Evolutionary conservation across 2,888 invertebrate genomes (phyloP), one percentile per base, ranked within the genome.

Genomic region (Miltochrista miniata): DNA sequence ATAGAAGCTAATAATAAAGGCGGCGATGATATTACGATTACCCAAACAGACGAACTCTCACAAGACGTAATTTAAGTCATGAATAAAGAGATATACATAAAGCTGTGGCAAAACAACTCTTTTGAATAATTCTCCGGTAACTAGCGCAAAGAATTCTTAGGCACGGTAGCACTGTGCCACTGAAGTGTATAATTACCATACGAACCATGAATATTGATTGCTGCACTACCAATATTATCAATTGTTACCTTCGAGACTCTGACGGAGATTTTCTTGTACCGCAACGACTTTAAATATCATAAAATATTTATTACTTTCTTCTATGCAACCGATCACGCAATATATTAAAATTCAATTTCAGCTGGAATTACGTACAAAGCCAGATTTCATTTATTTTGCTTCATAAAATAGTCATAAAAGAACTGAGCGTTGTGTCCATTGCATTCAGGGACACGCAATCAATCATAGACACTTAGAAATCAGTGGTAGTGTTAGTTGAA

Each of bases 371-470:
- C 51, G 52, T 43, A 49, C 65, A 63, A 50, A 54, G 37, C 36
- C 30, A 15, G 24, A 59, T 51, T 61, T 54, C 41, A 51, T 61
- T n/a, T n/a, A n/a, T n/a, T n/a, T 37, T 48, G 53, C 42, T 44
- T 54, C 60, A 48, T 66, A 70, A 66, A 70, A 47, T 51, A 31
- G 42, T 38, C 24, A 59, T 68, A 69, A 66, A 69, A 52, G 30
- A 10, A 50, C 34, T 36, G 48, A 48, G 52, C 40, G 44, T 59
- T 45, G 51, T 51, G 24, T 56, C 37, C 29, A 35, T 38, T 35
- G 51, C 54, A 70, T 67, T 66, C 70, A 67, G 49, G 11, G 54
- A 44, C 65, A 66, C 68, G 65, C 42, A 63, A 66, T 66, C 70
- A 66, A 65, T 65, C 70, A 66, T 7, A 13, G 45, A 45, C 48